Evolutionary conservation across 1,140 invertebrate species (phyloP), one percentile per base, ranked within the genome.

Genomic region (Colletes latitarsis): DNA sequence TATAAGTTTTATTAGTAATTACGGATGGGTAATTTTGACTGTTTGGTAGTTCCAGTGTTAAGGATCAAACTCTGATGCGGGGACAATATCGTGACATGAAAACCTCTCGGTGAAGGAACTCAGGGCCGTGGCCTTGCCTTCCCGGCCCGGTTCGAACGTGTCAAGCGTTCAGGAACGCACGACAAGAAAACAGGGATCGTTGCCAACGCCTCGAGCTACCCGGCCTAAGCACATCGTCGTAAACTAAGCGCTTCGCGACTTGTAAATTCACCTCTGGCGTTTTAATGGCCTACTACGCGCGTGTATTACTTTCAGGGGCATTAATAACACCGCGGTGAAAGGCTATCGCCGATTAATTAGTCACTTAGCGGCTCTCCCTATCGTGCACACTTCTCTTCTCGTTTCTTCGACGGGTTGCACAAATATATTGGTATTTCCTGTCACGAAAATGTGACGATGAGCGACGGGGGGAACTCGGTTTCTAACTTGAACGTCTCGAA

Each of bases 201-300:
- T 91, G 90, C 90, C 90, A 91, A 91, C 88, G 88, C 85, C 89
- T 86, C 81, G 84, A 84, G 82, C 88, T 82, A 89, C 87, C 88
- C 87, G 82, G 81, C 80, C 88, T 85, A 85, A 87, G 77, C 90
- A 84, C 84, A 77, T 85, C 85, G 87, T 92, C 92, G 92, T 93
- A 93, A 93, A 93, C 90, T 91, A 90, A 87, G 80, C 82, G 83
- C 78, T 77, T 82, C 86, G 90, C 90, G 86, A 93, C 92, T 93
- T 92, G 92, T 93, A 93, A 93, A 93, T 93, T 92, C 91, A 89
- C 89, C 88, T 88, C 82, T 92, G 92, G 91, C 91, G 90, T 92
- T 91, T 93, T 93, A 93, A 93, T 91, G 91, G 91, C 85, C 88
- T 88, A 85, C 89, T 82, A 83, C 85, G 86, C 82, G 89, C 90